phyloP scores from a whole-genome alignment of 1,140 invertebrate genomes.

The Zaprionus ornatus region DNA sequence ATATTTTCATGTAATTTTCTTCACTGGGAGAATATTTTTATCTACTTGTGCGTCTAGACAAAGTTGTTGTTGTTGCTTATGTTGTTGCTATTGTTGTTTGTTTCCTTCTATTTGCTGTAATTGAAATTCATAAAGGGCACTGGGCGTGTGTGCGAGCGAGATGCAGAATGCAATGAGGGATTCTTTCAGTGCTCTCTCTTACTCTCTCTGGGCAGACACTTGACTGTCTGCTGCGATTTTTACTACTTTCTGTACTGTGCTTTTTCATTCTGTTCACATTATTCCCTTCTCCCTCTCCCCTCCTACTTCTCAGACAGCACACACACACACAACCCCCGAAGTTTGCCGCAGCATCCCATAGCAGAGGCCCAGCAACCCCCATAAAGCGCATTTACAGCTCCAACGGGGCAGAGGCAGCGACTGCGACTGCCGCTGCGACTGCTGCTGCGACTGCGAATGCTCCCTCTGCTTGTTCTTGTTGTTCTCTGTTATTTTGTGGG shows the following conservation, averaged over 20 bases:
- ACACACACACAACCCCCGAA: neutral
- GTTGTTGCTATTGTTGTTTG: constrained; percentile 18
- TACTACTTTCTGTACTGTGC: constrained; percentile 70
- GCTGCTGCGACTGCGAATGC: neutral
- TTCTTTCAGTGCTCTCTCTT: constrained; percentile 2
- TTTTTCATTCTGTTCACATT: constrained; percentile 41
- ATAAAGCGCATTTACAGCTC: constrained; percentile 64
- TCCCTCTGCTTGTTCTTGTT: neutral
- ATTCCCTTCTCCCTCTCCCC: neutral
- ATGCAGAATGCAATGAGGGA: constrained; percentile 13
- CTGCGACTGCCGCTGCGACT: constrained; percentile 32
- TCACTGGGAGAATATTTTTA: constrained; percentile 50
- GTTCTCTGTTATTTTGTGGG: constrained; percentile 42
- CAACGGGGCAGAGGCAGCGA: constrained; percentile 15
- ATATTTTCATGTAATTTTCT: constrained; percentile 34
- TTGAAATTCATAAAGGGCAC: constrained; percentile 22
- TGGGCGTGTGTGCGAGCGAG: constrained; percentile 28
- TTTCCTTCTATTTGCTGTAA: constrained; percentile 18
- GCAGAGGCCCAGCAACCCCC: constrained; percentile 57
- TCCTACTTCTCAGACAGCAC: constrained; percentile 15
- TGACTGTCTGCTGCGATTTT: constrained; percentile 48
- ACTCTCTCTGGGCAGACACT: constrained; percentile 32
- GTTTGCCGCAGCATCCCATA: constrained; percentile 41
- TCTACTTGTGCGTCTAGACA: constrained; percentile 75
- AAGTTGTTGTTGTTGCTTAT: constrained; percentile 18